Percentiles rank a stretch among this genome's conserved stretches.
phyloP scores from a whole-genome alignment of 92 coral and sea anemone species.

The Heliopora coerulea region DNA sequence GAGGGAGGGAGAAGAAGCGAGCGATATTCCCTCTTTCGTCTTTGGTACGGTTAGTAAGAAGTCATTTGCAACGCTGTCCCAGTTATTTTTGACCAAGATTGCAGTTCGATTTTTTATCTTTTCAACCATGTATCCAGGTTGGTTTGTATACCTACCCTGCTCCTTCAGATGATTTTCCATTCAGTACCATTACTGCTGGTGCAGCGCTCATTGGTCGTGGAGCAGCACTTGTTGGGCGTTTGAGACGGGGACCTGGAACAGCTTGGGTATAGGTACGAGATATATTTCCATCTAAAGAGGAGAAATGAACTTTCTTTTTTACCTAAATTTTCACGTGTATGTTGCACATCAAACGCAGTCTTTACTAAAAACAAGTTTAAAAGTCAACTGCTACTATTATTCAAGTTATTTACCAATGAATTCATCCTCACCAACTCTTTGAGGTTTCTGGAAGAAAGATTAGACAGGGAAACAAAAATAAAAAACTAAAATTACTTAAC shows the following conservation, averaged over 20 bases:
- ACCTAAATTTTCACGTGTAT: not conserved
- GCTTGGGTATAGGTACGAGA: slow-evolving; percentile 22
- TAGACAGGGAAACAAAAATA: not conserved
- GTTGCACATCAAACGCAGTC: not conserved
- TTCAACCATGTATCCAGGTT: too few relatives aligned
- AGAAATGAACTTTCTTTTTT: too few relatives aligned
- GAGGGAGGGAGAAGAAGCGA: too few relatives aligned
- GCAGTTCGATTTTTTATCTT: too few relatives aligned
- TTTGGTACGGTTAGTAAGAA: too few relatives aligned
- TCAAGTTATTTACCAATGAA: slow-evolving; percentile 8
- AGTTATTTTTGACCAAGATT: too few relatives aligned
- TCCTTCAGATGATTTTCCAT: slow-evolving; percentile 31
- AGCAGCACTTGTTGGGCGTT: slow-evolving; percentile 31
- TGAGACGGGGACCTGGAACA: slow-evolving; percentile 12
- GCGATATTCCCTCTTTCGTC: too few relatives aligned
- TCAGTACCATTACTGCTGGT: slow-evolving; percentile 6
- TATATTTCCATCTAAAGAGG: slow-evolving; percentile 21
- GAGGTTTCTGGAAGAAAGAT: slow-evolving; percentile 32
- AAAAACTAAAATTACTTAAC: too few relatives aligned
- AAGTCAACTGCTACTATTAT: not conserved
- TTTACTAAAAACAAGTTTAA: not conserved
- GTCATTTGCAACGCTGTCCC: too few relatives aligned
- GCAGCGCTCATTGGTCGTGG: slow-evolving; percentile 45
- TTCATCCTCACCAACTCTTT: slow-evolving; percentile 36
- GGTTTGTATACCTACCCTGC: slow-evolving; percentile 18